Conservation (phyloP, 2,113 vertebrate species). For the Sitta europaea region DNA sequence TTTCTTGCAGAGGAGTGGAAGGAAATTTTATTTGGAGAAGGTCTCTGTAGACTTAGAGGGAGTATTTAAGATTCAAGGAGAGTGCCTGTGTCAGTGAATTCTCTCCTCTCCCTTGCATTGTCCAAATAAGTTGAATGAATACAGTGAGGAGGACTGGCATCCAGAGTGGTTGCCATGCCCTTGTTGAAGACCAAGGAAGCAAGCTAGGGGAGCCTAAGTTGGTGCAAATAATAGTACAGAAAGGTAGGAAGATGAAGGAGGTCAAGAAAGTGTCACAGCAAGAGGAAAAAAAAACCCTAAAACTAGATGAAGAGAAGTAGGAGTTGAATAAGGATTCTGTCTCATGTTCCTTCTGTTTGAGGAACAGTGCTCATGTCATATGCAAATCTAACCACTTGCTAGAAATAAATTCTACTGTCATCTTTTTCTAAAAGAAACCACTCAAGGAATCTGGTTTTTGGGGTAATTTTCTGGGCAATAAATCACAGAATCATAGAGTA, state of each 20-base stretch:
- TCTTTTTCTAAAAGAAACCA: not conserved
- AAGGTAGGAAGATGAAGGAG: not conserved
- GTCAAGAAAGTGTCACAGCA: not conserved
- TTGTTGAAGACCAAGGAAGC: not conserved
- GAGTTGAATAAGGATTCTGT: not conserved
- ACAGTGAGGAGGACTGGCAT: not conserved
- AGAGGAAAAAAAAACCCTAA: not conserved
- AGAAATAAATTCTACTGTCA: not conserved
- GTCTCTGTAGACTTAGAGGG: accelerated
- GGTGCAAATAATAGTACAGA: not conserved
- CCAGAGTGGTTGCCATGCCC: not conserved
- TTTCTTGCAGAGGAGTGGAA: not conserved
- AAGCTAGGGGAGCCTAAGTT: not conserved
- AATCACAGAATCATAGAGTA: not conserved
- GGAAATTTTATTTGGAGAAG: not conserved
- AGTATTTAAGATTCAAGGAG: not conserved
- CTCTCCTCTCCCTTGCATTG: not conserved
- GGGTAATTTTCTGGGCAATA: not conserved
- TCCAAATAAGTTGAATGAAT: not conserved
- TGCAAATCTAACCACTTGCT: not conserved
- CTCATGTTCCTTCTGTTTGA: not conserved
- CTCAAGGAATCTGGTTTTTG: not conserved
- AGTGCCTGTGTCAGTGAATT: not conserved
- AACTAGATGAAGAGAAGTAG: not conserved
- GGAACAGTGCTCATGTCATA: not conserved